Base-by-base conservation (phyloP, 2,797 vertebrate species). In the Hyperoplus immaculatus region DNA sequence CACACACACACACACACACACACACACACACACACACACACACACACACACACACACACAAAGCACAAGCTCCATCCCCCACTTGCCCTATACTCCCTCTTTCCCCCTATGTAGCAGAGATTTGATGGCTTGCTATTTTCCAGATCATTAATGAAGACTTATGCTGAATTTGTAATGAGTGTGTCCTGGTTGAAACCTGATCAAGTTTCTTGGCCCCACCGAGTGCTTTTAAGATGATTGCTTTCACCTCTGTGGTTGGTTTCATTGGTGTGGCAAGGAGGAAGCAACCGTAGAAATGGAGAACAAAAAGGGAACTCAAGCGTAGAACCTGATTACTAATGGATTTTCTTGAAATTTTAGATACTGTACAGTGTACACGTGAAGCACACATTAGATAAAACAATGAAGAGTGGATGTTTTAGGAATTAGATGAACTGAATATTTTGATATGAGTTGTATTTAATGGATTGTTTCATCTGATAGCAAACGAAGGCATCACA, bases 41-140 rank as follows among this genome's bases (percentile, higher is more conserved):
- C 21, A 21, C 21, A 21, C 21, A 21, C 21, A 29, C 29, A 29
- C 29, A 29, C 29, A 29, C 29, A 29, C 29, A 29, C 29, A 29
- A 29, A 29, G 29, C 29, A 29, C 29, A 29, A 3, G 29, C 29
- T 29, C 29, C 54, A 4, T 55, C 49, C 57, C 56, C 54, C 61
- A 51, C n/a, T 21, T 51, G 54, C 70, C 71, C 68, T 61, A 49
- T 12, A 57, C 75, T 90, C 70, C 65, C 83, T 75, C 89, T 86
- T 92, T 29, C 29, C 29, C 90, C 86, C 88, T 93, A 92, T 72
- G 80, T 89, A 87, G 80, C 81, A 87, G 86, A 82, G 87, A 94
- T 94, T 89, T 93, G 93, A 95, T 95, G 90, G 93, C 92, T 88
- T 84, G 79, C 84, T 79, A 88, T 93, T 94, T 95, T 94, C 92